Conservation (phyloP, 1,140 invertebrate genomes). For the Drosophila athabasca region DNA sequence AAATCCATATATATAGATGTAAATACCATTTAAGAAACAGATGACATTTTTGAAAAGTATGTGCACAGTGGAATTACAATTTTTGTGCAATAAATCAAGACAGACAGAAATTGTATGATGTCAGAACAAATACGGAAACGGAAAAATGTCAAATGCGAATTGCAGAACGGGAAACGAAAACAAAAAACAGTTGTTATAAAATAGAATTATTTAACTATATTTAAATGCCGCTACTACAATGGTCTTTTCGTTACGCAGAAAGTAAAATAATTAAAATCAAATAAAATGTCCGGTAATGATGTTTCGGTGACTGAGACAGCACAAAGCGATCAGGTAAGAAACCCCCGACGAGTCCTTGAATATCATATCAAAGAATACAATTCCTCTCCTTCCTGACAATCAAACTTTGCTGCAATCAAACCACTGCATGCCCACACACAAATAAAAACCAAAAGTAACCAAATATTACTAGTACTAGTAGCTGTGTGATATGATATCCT, state of each 20-base stretch:
- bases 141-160: constrained; percentile 28
- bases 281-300: constrained; percentile 76
- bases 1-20: constrained; percentile 6
- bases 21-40: constrained; percentile 18
- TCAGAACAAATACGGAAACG: constrained; percentile 29
- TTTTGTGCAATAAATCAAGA: constrained; percentile 53
- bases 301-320: constrained; percentile 73
- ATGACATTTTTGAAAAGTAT: constrained; percentile 33
- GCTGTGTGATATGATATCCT: constrained; percentile 16
- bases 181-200: constrained; percentile 27
- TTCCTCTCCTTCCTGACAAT: background rate
- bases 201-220: constrained; percentile 14
- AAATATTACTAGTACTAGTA: constrained; percentile 4
- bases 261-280: constrained; percentile 20
- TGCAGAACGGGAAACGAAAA: constrained; percentile 17
- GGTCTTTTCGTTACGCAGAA: constrained; percentile 16
- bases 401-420: constrained; percentile 16
- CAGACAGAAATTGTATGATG: constrained; percentile 21
- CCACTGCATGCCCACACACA: constrained; percentile 22
- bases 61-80: constrained; percentile 39
- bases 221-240: constrained; percentile 22
- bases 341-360: too few species aligned
- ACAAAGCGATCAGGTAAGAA: constrained; percentile 77
- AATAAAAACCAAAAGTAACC: constrained; percentile 4
- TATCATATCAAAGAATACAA: too few species aligned